A percentile compares a stretch with the other conserved stretches of the same genome.
Conservation (phyloP, 2,113 vertebrate species). For the Ahaetulla prasina region DNA sequence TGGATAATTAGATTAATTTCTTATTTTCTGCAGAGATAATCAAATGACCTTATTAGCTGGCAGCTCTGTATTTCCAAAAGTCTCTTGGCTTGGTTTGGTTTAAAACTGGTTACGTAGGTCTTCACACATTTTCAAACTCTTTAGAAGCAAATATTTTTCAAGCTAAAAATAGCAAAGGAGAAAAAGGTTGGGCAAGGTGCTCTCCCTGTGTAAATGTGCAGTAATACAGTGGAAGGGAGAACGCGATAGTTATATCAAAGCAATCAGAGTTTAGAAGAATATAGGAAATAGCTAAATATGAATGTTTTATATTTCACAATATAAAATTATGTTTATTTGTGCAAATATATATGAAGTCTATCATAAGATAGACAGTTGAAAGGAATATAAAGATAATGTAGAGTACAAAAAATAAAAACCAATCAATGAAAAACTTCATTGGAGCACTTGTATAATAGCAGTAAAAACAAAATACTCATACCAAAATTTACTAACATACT, state of each 20-base stretch:
- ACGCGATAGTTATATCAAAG: slow-evolving; percentile 34
- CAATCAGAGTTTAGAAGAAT: slow-evolving; percentile 19
- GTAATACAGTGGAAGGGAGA: slow-evolving; percentile 11
- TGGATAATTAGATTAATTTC: neutral
- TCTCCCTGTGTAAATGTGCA: slow-evolving; percentile 43
- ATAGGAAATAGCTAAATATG: neutral
- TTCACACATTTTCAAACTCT: slow-evolving; percentile 37
- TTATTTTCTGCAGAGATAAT: neutral
- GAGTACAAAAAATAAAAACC: too few relatives aligned
- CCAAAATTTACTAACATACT: neutral
- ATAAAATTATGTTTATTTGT: neutral
- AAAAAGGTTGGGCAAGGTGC: slow-evolving; percentile 23
- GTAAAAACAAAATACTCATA: neutral
- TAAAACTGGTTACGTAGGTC: slow-evolving; percentile 14
- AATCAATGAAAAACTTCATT: neutral
- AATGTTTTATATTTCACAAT: neutral
- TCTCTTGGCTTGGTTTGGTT: slow-evolving; percentile 21
- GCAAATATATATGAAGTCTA: neutral
- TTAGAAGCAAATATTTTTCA: slow-evolving; percentile 38
- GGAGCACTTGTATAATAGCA: neutral
- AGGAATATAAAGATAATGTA: neutral
- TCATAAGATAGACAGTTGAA: neutral
- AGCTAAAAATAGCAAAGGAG: slow-evolving; percentile 20
- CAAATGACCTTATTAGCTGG: slow-evolving; percentile 2
- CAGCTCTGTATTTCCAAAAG: neutral